Evolutionary conservation across 2,888 invertebrate genomes (phyloP).

Genomic region (Luffia ferchaultella): DNA sequence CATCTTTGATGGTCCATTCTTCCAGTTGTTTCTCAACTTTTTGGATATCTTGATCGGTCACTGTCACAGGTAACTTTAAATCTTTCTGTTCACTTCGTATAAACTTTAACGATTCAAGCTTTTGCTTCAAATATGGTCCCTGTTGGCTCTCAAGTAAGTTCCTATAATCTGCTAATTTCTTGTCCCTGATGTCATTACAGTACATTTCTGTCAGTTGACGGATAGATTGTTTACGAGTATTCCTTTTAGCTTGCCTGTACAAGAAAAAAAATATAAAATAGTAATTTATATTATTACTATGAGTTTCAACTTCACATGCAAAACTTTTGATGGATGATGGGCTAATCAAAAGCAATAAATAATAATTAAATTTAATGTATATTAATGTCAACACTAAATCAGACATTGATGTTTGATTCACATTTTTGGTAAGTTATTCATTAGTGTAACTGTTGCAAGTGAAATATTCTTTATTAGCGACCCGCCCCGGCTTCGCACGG

Average conservation of each 20-base stretch:
- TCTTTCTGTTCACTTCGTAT: slow-evolving; percentile 79
- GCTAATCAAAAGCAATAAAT: too few species aligned
- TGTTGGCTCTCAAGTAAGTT: slow-evolving; percentile 74
- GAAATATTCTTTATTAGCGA: too few species aligned
- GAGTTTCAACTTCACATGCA: slow-evolving; percentile 4
- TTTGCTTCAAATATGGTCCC: slow-evolving; percentile 76
- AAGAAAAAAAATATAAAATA: slow-evolving; percentile 18
- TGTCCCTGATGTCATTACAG: slow-evolving; percentile 72
- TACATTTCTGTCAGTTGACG: slow-evolving; percentile 74
- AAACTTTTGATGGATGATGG: too few species aligned
- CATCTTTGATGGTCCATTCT: slow-evolving; percentile 47
- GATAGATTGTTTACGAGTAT: slow-evolving; percentile 78
- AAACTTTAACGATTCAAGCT: slow-evolving; percentile 73
- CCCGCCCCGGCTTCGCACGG: too few species aligned
- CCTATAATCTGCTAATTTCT: slow-evolving; percentile 72
- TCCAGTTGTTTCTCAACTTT: slow-evolving; percentile 62
- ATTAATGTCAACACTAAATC: too few species aligned
- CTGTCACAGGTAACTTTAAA: slow-evolving; percentile 69
- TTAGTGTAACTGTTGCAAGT: too few species aligned
- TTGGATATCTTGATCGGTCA: slow-evolving; percentile 73
- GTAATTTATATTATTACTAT: too few species aligned
- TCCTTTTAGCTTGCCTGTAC: slow-evolving; percentile 57
- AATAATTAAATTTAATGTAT: too few species aligned
- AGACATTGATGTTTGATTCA: too few species aligned
- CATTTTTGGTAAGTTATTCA: too few species aligned